A percentile compares a stretch with the other conserved stretches of the same genome.
These are phyloP conservation scores for Diplodus sargus DNA, from an alignment of 2,797 vertebrate species.

Conservation along the genomic window DNA sequence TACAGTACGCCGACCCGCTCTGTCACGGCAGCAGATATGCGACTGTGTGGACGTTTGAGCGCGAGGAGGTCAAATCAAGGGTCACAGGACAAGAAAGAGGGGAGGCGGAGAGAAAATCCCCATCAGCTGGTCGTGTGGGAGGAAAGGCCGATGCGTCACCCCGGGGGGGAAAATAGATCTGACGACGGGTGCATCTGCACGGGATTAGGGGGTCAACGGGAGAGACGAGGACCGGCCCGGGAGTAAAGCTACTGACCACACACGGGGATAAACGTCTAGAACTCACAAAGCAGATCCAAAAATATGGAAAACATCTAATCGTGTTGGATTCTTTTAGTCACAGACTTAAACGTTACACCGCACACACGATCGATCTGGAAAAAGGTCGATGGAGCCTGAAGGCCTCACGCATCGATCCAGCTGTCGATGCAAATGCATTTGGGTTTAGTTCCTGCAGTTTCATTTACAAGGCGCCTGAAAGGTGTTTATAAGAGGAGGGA, in stretches of 20 bases:
- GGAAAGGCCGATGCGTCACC: constrained; percentile 3
- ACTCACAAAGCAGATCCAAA: background rate
- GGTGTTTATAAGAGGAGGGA: background rate
- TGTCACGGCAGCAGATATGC: constrained; percentile 16
- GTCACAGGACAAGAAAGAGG: constrained; percentile 41
- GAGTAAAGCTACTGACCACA: constrained; percentile 41
- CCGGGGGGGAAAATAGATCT: constrained; percentile 54
- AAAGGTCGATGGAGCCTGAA: background rate
- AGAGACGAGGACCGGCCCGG: constrained; percentile 23
- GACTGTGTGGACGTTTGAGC: constrained; percentile 23
- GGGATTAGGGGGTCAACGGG: constrained; percentile 48
- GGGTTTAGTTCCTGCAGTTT: background rate
- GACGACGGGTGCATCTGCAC: constrained; percentile 34
- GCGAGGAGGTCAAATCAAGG: constrained; percentile 12
- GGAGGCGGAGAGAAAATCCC: constrained; percentile 50
- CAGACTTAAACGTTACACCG: background rate
- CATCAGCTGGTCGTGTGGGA: constrained; percentile 46
- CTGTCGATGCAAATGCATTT: constrained; percentile 11
- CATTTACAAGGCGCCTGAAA: background rate
- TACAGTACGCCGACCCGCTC: constrained; percentile 20
- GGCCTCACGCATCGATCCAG: background rate
- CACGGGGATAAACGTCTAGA: background rate
- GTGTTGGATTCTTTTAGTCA: background rate
- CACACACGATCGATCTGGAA: background rate
- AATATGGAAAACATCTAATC: background rate